phyloP scores from a whole-genome alignment of 1,140 invertebrate species.

The Saccostrea echinata region DNA sequence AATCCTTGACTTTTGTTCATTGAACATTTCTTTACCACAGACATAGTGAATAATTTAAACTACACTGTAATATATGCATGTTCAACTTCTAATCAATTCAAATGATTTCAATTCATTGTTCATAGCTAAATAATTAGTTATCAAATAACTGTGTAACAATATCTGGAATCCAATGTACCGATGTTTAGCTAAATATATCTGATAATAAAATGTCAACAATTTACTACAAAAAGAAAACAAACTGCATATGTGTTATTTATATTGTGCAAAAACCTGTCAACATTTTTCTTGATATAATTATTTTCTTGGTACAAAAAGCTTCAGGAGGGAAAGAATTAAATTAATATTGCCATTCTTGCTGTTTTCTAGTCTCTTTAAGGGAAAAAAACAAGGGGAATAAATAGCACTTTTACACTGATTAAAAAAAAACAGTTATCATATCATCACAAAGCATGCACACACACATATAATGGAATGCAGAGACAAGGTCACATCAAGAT shows the following conservation, averaged over 20 bases:
- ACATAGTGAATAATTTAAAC: neutral
- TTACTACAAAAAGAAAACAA: too few relatives aligned
- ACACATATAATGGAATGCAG: constrained; percentile 28
- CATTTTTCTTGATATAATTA: too few relatives aligned
- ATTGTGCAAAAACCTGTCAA: too few relatives aligned
- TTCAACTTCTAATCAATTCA: neutral
- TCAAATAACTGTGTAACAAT: neutral
- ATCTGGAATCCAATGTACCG: neutral
- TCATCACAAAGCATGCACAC: neutral
- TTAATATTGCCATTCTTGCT: too few relatives aligned
- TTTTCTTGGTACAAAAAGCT: too few relatives aligned
- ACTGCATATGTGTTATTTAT: too few relatives aligned
- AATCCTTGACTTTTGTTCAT: neutral
- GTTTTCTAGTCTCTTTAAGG: neutral
- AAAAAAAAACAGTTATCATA: neutral
- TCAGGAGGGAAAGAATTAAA: too few relatives aligned
- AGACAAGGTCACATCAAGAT: neutral
- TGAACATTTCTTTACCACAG: neutral
- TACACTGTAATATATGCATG: too few relatives aligned
- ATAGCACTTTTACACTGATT: constrained; percentile 4
- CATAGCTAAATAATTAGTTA: neutral
- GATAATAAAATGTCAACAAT: too few relatives aligned
- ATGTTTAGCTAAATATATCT: too few relatives aligned
- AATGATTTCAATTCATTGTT: neutral
- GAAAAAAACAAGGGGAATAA: neutral